Evolutionary conservation across 2,797 vertebrate genomes (phyloP).

Genomic region (Gallinago nigripennis): DNA sequence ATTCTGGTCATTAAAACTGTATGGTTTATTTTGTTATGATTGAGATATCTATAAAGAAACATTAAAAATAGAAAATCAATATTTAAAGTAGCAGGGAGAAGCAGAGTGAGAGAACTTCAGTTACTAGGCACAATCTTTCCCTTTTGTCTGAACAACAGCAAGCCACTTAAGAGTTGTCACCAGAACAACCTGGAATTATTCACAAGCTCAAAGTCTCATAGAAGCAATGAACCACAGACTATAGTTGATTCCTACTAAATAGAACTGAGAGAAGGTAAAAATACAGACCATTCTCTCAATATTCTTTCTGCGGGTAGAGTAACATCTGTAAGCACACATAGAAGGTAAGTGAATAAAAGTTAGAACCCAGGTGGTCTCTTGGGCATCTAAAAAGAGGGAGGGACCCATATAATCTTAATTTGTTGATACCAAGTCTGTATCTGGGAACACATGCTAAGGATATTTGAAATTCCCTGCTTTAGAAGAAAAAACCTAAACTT

Average conservation of each 20-base stretch:
- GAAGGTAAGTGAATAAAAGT: background rate
- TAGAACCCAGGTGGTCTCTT: background rate
- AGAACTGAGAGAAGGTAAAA: background rate
- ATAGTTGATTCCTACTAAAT: fast-evolving
- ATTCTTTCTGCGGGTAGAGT: background rate
- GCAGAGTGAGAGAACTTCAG: background rate
- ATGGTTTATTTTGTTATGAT: background rate
- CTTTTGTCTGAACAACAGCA: background rate
- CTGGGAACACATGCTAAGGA: background rate
- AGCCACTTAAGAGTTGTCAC: background rate
- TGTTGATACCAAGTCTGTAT: background rate
- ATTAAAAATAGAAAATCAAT: background rate
- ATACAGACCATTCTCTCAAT: background rate
- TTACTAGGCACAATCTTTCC: background rate
- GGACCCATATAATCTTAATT: background rate
- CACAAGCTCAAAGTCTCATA: background rate
- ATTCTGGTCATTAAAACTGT: background rate
- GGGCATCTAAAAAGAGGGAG: background rate
- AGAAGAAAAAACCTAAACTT: background rate
- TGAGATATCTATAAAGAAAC: background rate
- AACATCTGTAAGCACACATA: background rate
- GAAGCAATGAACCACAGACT: background rate
- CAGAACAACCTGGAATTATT: background rate
- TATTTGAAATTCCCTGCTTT: background rate
- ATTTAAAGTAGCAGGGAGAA: background rate